Base-by-base conservation (phyloP, 2,113 vertebrate species). In the Dermatemys mawii region DNA sequence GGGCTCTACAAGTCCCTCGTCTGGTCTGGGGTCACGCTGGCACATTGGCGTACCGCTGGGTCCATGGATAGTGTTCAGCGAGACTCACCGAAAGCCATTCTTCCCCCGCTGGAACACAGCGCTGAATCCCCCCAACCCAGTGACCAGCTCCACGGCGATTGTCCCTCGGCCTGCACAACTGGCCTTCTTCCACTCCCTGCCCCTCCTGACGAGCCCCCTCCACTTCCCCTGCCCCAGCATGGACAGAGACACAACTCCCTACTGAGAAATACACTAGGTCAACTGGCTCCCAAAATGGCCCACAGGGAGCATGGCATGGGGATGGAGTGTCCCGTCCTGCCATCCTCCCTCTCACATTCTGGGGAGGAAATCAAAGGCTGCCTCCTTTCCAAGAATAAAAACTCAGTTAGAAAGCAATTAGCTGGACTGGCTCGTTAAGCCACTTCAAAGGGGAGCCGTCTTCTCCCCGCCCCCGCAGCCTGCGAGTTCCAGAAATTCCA, bases 391-490 rank as follows among this genome's bases (percentile, higher is more conserved):
- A 95, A 97, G 95, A 95, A 96, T 92, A 93, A 95, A 96, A 97
- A 97, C 0, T 81, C 97, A 97, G 97, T 97, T 97, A 97, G 93
- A 93, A 97, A 96, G 96, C 94, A 98, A 98, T 98, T 98, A 97
- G 96, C 92, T 92, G 93, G 92, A 86, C 95, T 96, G 94, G 95
- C 94, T 97, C 95, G 81, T 97, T 97, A 97, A 96, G 94, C 78
- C 8, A 96, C 94, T 97, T 98, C 97, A 98, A 96, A 98, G 96
- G 89, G 87, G 95, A 97, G 93, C 3, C 50, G 92, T 88, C 94
- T 95, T 96, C 83, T 8, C 46, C 91, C 87, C 51, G 2, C 6
- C 51, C 55, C 51, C 2, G 17, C 51, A 95, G 89, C 54, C 85
- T 78, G 55, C 14, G 14, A 44, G 76, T 88, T 88, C 67, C 82